Conservation (phyloP, 1,140 invertebrate genomes). For the Teleogryllus occipitalis region DNA sequence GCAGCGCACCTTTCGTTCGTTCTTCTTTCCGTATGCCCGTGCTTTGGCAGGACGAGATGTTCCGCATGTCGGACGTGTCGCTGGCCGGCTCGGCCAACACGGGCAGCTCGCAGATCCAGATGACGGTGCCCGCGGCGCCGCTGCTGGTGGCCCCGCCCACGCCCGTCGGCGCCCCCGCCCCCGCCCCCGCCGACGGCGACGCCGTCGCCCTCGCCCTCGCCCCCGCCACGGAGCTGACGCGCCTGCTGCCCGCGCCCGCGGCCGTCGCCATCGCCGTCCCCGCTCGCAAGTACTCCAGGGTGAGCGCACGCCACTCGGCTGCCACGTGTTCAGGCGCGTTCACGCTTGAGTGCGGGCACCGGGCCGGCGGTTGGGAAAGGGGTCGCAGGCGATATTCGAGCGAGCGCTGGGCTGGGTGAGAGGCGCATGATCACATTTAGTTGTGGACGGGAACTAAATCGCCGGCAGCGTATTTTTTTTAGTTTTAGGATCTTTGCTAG, state of each 20-base stretch:
- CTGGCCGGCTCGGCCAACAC: conserved; percentile 8
- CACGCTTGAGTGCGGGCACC: too few species aligned
- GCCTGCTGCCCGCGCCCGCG: neutral
- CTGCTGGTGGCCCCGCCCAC: neutral
- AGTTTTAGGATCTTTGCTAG: too few species aligned
- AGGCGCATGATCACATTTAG: too few species aligned
- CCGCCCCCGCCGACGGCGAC: neutral
- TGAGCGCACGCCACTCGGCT: neutral
- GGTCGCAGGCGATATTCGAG: too few species aligned
- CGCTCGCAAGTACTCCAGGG: conserved; percentile 13
- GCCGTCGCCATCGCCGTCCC: neutral
- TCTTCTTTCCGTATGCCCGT: neutral
- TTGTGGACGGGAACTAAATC: too few species aligned
- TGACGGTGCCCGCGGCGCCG: neutral
- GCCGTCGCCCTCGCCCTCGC: neutral
- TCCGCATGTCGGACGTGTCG: conserved; percentile 19
- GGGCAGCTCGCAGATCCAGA: conserved; percentile 12
- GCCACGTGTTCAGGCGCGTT: too few species aligned
- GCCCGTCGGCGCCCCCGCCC: too few species aligned
- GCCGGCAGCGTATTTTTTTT: too few species aligned
- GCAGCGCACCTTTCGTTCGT: neutral
- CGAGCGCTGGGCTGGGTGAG: too few species aligned
- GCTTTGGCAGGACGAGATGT: conserved; percentile 16
- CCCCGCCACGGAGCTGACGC: neutral
- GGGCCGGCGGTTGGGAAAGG: too few species aligned